Evolutionary conservation across 2,888 invertebrate genomes (phyloP).

Genomic region (Biston stratarius): DNA sequence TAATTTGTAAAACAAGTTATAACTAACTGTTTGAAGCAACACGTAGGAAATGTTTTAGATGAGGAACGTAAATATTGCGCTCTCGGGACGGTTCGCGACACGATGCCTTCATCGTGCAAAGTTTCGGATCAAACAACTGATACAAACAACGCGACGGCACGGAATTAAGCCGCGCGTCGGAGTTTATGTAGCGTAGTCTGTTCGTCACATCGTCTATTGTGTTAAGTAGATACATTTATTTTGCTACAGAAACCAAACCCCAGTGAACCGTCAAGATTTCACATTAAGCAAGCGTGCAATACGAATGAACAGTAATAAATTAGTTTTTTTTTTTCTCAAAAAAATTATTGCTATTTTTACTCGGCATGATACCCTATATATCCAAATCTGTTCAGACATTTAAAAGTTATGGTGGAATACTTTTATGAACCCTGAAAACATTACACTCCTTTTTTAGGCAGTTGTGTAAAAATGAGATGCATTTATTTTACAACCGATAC

Average conservation of each 20-base stretch:
- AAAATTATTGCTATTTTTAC: not conserved
- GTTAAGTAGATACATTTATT: slow-evolving; percentile 2
- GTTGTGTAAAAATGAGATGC: not conserved
- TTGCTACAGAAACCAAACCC: too few relatives aligned
- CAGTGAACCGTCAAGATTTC: too few relatives aligned
- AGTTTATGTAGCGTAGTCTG: slow-evolving; percentile 36
- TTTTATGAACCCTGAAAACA: too few relatives aligned
- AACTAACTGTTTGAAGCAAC: slow-evolving; percentile 48
- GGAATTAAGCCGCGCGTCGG: slow-evolving; percentile 32
- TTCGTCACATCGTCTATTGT: slow-evolving; percentile 1
- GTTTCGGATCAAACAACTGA: slow-evolving; percentile 36
- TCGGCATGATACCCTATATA: too few relatives aligned
- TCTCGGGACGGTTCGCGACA: slow-evolving; percentile 30
- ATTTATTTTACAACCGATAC: slow-evolving; percentile 9
- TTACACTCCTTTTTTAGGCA: too few relatives aligned
- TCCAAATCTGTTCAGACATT: too few relatives aligned
- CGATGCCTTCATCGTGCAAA: slow-evolving; percentile 37
- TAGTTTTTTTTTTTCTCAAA: not conserved
- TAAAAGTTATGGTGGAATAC: too few relatives aligned
- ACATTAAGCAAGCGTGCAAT: not conserved
- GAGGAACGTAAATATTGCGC: slow-evolving; percentile 35
- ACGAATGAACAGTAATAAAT: slow-evolving; percentile 2
- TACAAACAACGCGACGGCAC: slow-evolving; percentile 35
- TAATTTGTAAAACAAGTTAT: slow-evolving; percentile 68
- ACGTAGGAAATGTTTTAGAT: slow-evolving; percentile 35